A percentile compares a stretch with the other conserved stretches of the same genome.
phyloP scores from a whole-genome alignment of 2,797 vertebrate genomes.

The Sebastes melanostomus region DNA sequence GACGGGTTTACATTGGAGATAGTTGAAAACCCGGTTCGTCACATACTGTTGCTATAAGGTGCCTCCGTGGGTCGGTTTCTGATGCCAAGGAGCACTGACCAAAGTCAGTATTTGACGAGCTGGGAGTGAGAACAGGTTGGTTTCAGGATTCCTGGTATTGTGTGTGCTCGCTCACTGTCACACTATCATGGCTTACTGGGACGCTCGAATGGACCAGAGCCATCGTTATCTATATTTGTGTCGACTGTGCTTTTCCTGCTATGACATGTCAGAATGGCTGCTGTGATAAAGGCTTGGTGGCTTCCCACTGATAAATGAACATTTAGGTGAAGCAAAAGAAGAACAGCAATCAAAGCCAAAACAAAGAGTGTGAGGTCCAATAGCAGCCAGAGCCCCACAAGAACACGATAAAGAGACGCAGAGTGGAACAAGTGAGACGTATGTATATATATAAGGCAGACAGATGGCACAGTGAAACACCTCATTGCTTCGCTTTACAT shows the following conservation, averaged over 20 bases:
- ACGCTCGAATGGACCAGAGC: not conserved
- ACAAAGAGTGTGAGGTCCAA: not conserved
- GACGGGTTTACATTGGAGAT: too few relatives aligned
- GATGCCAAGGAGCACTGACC: too few relatives aligned
- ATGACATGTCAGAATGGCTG: not conserved
- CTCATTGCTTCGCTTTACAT: slow-evolving; percentile 40
- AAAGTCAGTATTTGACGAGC: too few relatives aligned
- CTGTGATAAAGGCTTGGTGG: not conserved
- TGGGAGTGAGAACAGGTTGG: too few relatives aligned
- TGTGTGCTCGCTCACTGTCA: not conserved
- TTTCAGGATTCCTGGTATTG: not conserved
- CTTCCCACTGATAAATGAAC: not conserved
- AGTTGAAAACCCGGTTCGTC: too few relatives aligned
- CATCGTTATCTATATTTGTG: not conserved
- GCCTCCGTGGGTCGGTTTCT: too few relatives aligned
- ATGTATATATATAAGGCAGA: slow-evolving; percentile 1
- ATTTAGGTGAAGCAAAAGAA: not conserved
- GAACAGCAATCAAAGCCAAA: not conserved
- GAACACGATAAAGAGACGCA: not conserved
- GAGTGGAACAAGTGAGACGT: not conserved
- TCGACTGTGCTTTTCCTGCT: not conserved
- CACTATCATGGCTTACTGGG: not conserved
- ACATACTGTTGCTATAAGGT: too few relatives aligned
- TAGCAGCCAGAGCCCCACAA: not conserved
- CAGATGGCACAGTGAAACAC: slow-evolving; percentile 42